Base-by-base conservation (phyloP, 2,113 vertebrate species). In the Naja naja region DNA sequence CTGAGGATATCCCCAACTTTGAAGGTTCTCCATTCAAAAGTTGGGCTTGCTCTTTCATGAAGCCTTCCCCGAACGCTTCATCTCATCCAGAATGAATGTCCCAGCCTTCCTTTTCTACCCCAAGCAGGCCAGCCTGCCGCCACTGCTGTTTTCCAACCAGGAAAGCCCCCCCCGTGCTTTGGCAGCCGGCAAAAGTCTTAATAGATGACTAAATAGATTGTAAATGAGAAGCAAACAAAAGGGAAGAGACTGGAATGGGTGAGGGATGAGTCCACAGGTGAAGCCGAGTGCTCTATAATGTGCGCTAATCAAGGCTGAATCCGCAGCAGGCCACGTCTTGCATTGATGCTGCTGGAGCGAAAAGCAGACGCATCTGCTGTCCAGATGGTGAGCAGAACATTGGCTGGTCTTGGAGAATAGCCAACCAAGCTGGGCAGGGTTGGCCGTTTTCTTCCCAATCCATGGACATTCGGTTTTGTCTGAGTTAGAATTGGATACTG, bases 201-300 rank as follows among this genome's bases (percentile, higher is more conserved):
- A 94, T 53, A 95, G 88, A 94, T 45, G 69, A 86, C 86, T 0
- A 6, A 88, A 2, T 96, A 96, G 96, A 94, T 86, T 96, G 97
- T 97, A 97, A 97, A 97, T 97, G 96, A 97, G 95, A 96, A 93
- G 93, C n/a, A 87, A 74, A 91, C 93, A 93, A 91, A 96, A 95
- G 87, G 69, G 43, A 87, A 53, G 88, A 52, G 92, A 55, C 56
- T 14, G 5, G 87, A 49, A 60, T 53, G 93, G 45, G 10, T 27
- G 52, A 6, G 49, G 43, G 3, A 60, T 52, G 47, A 91, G 85
- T 96, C 95, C 93, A 94, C 93, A 95, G 96, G 96, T 94, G 96
- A 95, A 95, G 92, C 92, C 43, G 89, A 0, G 2, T 94, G 92
- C 11, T 4, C 91, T 93, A 96, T 95, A 96, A 95, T 95, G 94